Percentiles rank a stretch among this genome's conserved stretches.
These are phyloP conservation scores for Orchesella cincta DNA, from an alignment of 1,140 invertebrate genomes.

Conservation along the genomic window DNA sequence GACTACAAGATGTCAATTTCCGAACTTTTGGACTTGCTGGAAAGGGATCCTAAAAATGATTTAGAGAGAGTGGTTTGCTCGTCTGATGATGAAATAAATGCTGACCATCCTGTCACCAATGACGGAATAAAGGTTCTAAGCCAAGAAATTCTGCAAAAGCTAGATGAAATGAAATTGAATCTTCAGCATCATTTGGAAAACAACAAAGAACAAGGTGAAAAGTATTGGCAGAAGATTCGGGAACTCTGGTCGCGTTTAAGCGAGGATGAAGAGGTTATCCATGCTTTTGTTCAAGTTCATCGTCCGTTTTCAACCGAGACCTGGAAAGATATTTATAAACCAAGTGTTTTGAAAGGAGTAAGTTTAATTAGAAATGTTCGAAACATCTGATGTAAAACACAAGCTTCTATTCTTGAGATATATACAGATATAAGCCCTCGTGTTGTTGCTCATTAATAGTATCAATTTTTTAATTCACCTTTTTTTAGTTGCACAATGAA, in stretches of 20 bases:
- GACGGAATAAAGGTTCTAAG: background rate
- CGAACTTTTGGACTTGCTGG: conserved; percentile 28
- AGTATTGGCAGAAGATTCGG: conserved; percentile 34
- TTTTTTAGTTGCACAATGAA: conserved; percentile 37
- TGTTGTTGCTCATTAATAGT: no score
- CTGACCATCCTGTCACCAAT: background rate
- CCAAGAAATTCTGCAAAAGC: conserved; percentile 9
- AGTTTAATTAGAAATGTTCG: conserved; percentile 14
- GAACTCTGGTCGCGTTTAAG: conserved; percentile 45
- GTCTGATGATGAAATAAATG: background rate
- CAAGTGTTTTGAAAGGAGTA: conserved; percentile 17
- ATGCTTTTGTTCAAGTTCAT: conserved; percentile 22
- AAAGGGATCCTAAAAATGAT: conserved; percentile 26
- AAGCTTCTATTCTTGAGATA: background rate
- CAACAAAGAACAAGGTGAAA: conserved; percentile 26
- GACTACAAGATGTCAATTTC: background rate
- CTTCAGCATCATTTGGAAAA: conserved; percentile 5
- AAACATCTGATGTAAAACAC: background rate
- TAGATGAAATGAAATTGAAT: background rate
- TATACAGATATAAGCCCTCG: background rate
- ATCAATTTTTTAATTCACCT: background rate
- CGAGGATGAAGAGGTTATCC: conserved; percentile 29
- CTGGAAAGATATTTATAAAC: conserved; percentile 15
- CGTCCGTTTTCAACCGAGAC: background rate
- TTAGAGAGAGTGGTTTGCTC: background rate